A percentile compares a stretch with the other conserved stretches of the same genome.
phyloP scores from a whole-genome alignment of 2,113 vertebrate genomes.

The Fregata magnificens region DNA sequence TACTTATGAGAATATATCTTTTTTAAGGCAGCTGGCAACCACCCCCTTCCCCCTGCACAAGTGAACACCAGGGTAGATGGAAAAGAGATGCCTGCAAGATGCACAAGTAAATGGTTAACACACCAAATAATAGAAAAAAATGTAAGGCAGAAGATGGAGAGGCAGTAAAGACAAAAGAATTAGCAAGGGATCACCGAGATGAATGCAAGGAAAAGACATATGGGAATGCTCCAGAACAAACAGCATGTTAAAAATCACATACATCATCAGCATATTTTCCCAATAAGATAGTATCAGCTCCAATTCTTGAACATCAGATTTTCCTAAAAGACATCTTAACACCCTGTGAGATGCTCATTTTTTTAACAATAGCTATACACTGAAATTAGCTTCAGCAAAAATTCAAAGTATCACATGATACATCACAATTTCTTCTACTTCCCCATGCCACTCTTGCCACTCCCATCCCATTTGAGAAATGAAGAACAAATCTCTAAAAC shows the following conservation, averaged over 20 bases:
- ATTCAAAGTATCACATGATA: not conserved
- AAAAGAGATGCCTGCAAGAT: not conserved
- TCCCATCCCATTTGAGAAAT: not conserved
- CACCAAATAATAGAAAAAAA: not conserved
- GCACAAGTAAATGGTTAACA: not conserved
- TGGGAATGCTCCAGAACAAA: not conserved
- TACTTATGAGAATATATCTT: not conserved
- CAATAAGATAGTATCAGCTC: not conserved
- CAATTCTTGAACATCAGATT: not conserved
- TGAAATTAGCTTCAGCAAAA: not conserved
- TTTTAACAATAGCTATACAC: not conserved
- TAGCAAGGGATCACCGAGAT: not conserved
- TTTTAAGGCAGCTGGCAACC: not conserved
- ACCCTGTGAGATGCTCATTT: not conserved
- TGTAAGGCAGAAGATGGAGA: not conserved
- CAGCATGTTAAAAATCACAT: not conserved
- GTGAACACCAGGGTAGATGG: not conserved
- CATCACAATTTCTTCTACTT: not conserved
- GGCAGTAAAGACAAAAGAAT: not conserved
- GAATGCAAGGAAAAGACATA: not conserved
- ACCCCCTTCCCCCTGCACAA: not conserved
- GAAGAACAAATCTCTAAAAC: not conserved
- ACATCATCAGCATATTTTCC: not conserved
- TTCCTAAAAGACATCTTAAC: not conserved
- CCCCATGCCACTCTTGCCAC: not conserved